phyloP scores from a whole-genome alignment of 2,113 vertebrate genomes.

The Gymnocephalus cernua region DNA sequence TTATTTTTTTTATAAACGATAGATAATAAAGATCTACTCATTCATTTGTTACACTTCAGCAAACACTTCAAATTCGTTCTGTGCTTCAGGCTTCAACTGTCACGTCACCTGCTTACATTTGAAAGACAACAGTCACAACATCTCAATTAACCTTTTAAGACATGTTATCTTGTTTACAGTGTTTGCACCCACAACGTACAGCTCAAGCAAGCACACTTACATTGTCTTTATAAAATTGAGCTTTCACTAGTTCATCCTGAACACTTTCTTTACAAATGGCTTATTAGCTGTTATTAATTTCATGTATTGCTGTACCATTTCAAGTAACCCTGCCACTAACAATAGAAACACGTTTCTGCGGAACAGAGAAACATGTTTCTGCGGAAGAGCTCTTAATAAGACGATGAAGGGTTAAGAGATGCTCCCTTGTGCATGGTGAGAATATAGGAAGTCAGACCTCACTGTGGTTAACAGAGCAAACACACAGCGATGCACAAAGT shows the following conservation, averaged over 20 bases:
- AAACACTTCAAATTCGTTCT: not conserved
- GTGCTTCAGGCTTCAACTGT: not conserved
- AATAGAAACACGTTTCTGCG: not conserved
- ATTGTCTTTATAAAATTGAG: not conserved
- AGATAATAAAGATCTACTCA: not conserved
- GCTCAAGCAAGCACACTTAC: not conserved
- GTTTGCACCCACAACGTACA: not conserved
- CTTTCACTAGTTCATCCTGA: not conserved
- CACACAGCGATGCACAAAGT: constrained; percentile 1
- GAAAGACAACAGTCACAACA: not conserved
- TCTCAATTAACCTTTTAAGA: not conserved
- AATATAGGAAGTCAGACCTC: constrained; percentile 36
- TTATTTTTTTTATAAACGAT: not conserved
- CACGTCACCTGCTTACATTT: not conserved
- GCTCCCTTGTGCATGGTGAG: constrained; percentile 5
- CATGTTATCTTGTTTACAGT: not conserved
- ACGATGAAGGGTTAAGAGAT: constrained; percentile 19
- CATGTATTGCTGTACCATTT: not conserved
- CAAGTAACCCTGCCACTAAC: not conserved
- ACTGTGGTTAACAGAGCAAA: constrained; percentile 49
- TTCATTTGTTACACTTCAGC: not conserved
- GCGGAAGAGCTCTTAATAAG: too few species aligned
- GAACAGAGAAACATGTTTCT: not conserved
- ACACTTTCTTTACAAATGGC: not conserved
- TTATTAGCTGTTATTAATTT: too few species aligned